Percentiles rank a stretch among this genome's conserved stretches.
Conservation (phyloP, 2,797 vertebrate species). For the Tokudaia muenninki region DNA sequence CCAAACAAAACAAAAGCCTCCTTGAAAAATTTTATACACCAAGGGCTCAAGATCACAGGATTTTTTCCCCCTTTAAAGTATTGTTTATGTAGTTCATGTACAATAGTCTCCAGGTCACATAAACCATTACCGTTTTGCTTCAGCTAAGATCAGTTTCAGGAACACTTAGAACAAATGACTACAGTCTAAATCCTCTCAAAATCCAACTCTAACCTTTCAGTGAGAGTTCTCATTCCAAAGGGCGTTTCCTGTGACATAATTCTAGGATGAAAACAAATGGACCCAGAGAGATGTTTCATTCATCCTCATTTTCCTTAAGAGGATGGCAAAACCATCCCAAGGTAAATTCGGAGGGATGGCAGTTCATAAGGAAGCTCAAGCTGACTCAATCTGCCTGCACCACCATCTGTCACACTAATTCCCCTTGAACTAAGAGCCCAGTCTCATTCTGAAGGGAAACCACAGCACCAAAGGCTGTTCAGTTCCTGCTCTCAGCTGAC, state of each 20-base stretch:
- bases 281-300: not conserved
- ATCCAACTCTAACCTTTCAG: not conserved
- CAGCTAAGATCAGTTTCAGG: not conserved
- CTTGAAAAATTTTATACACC: not conserved
- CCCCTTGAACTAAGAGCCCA: not conserved
- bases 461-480: not conserved
- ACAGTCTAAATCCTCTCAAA: not conserved
- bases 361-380: not conserved
- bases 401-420: not conserved
- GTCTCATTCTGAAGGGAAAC: not conserved
- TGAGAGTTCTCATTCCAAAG: not conserved
- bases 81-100: not conserved
- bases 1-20: not conserved
- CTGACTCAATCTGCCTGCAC: not conserved
- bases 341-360: not conserved
- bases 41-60: not conserved
- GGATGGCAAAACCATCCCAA: not conserved
- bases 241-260: not conserved
- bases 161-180: not conserved
- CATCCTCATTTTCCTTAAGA: slow-evolving; percentile 5
- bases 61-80: not conserved
- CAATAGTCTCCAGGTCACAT: not conserved
- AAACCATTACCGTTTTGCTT: not conserved
- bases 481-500: not conserved
- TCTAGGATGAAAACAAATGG: slow-evolving; percentile 47